These are phyloP conservation scores for Anarhynchus alexandrinus DNA, from an alignment of 2,113 vertebrate species.

Conservation along the genomic window DNA sequence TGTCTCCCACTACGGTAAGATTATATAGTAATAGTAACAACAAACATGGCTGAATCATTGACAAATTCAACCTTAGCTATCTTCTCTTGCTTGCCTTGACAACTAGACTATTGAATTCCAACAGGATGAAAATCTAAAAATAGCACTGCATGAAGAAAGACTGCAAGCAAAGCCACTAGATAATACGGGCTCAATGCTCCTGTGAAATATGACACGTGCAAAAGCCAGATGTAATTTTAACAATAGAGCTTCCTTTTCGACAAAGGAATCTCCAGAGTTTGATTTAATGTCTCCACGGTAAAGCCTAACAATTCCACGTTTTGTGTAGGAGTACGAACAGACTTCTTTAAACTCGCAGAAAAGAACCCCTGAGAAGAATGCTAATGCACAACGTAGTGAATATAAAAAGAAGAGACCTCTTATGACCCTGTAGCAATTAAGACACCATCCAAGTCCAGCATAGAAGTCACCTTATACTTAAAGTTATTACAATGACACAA, in stretches of 20 bases:
- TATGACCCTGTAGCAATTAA: conserved; percentile 43
- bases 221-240: conserved; percentile 62
- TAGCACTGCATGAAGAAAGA: conserved; percentile 44
- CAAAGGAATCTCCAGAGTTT: conserved; percentile 60
- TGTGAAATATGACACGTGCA: conserved; percentile 53
- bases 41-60: conserved; percentile 62
- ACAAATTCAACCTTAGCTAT: conserved; percentile 57
- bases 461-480: not conserved
- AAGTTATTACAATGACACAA: not conserved
- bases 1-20: not conserved
- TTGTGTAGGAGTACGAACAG: conserved; percentile 63
- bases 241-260: conserved; percentile 36
- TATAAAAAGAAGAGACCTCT: conserved; percentile 1
- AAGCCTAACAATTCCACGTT: conserved; percentile 56
- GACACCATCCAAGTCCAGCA: not conserved
- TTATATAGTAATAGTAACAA: conserved; percentile 36
- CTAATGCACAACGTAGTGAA: not conserved
- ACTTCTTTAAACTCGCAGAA: conserved; percentile 30
- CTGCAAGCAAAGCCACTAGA: conserved; percentile 50
- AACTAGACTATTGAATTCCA: conserved; percentile 60
- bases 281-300: conserved; percentile 55
- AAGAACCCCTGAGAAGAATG: conserved; percentile 33
- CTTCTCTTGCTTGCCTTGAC: conserved; percentile 59
- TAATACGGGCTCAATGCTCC: conserved; percentile 45
- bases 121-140: conserved; percentile 66